These are phyloP conservation scores for Phytoseiulus persimilis DNA, from an alignment of 2,888 invertebrate genomes.

Conservation along the genomic window DNA sequence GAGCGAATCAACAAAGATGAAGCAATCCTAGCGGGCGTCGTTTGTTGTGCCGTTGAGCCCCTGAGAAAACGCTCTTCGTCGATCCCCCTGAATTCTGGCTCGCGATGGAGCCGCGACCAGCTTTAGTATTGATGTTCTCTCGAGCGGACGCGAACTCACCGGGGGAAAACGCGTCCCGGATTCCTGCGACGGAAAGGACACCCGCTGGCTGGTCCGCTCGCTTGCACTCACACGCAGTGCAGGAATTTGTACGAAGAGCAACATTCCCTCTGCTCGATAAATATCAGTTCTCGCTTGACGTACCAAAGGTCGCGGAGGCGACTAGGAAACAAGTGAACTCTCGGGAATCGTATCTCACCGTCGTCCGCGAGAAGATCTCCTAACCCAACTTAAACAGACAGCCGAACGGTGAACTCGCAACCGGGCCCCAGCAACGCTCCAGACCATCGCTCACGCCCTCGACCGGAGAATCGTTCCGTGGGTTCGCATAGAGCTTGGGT, in stretches of 20 bases:
- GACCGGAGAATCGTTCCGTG: too few species aligned
- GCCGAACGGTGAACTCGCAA: too few species aligned
- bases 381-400: not conserved
- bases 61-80: not conserved
- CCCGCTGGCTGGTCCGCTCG: too few species aligned
- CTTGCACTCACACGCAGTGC: not conserved
- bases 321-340: not conserved
- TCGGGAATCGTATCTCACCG: not conserved
- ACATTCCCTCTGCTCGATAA: not conserved
- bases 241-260: not conserved
- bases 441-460: too few species aligned
- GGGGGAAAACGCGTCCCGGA: not conserved
- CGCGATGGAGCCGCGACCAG: not conserved
- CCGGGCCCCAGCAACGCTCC: too few species aligned
- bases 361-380: not conserved
- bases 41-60: not conserved
- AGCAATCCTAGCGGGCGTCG: not conserved
- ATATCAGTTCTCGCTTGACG: not conserved
- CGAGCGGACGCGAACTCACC: not conserved
- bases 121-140: slow-evolving; percentile 5
- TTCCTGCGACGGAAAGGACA: not conserved
- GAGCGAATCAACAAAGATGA: slow-evolving; percentile 42
- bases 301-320: not conserved
- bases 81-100: not conserved
- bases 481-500: too few species aligned